Percentiles rank a stretch among this genome's conserved stretches.
Evolutionary conservation across 2,797 vertebrate genomes (phyloP).

Genomic region (Rhynchonycteris naso): DNA sequence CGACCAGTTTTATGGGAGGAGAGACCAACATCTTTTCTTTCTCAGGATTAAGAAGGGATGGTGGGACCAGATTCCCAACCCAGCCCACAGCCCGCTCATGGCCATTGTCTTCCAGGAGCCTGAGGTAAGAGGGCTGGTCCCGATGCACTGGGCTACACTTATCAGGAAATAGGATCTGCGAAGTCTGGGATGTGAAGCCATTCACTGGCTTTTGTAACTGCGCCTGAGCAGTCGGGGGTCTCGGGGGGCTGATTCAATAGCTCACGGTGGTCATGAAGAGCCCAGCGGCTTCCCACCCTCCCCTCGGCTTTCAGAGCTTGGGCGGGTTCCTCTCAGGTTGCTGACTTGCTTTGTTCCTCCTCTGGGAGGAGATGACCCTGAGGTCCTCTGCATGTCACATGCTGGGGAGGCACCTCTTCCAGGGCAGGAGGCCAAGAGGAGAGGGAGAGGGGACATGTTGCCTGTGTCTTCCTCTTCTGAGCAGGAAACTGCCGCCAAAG

Average conservation of each 20-base stretch:
- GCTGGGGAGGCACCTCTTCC: not conserved
- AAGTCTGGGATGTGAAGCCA: fast-evolving
- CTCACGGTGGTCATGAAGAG: fast-evolving
- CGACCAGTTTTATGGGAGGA: not conserved
- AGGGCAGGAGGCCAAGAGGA: not conserved
- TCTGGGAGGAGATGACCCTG: not conserved
- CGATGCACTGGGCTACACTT: fast-evolving
- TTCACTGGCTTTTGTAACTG: not conserved
- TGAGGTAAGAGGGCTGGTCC: conserved; percentile 56
- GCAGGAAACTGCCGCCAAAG: not conserved
- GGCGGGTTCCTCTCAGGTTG: not conserved
- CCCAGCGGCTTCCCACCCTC: not conserved
- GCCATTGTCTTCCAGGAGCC: conserved; percentile 81
- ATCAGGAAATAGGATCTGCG: fast-evolving
- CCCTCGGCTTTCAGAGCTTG: not conserved
- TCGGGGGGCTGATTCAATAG: not conserved
- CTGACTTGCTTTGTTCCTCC: not conserved
- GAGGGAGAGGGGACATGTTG: not conserved
- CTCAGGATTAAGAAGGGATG: conserved; percentile 86
- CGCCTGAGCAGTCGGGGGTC: not conserved
- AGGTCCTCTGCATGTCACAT: not conserved
- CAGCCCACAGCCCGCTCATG: conserved; percentile 83
- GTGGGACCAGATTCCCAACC: conserved; percentile 88
- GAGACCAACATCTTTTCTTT: conserved; percentile 46
- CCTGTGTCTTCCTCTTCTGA: not conserved